Conservation (phyloP, 2,113 vertebrate species). For the Heliornis fulica region DNA sequence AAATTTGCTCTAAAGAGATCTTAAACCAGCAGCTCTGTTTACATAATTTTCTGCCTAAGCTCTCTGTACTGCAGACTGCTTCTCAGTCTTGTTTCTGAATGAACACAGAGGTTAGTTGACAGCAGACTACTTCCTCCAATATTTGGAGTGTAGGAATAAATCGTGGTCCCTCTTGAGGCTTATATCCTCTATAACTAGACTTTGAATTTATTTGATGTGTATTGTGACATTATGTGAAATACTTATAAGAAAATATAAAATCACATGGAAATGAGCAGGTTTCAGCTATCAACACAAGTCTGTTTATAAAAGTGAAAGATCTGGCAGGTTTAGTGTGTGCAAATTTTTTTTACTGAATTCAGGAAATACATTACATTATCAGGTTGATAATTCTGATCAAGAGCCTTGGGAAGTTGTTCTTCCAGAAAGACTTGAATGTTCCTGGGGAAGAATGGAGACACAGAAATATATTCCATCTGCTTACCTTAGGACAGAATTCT, state of each 20-base stretch:
- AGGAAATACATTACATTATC: background rate
- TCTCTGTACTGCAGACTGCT: background rate
- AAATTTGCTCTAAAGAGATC: background rate
- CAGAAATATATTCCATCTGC: background rate
- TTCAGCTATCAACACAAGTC: background rate
- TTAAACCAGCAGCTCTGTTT: background rate
- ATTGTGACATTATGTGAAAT: background rate
- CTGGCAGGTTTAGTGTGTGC: background rate
- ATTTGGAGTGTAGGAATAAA: background rate
- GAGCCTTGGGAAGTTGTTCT: background rate
- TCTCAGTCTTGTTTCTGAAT: background rate
- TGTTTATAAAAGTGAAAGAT: background rate
- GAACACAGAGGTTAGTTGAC: background rate
- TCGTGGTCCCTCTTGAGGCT: background rate
- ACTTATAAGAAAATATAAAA: background rate
- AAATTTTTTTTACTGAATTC: background rate
- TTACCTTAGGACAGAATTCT: background rate
- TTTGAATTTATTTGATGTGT: background rate
- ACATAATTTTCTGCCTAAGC: background rate
- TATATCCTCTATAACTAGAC: background rate
- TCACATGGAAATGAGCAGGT: background rate
- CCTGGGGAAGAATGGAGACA: background rate
- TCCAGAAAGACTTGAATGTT: background rate
- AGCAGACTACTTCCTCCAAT: background rate
- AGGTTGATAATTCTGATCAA: background rate